phyloP scores from a whole-genome alignment of 2,888 invertebrate species.

The Sphaeridia pumilis region DNA sequence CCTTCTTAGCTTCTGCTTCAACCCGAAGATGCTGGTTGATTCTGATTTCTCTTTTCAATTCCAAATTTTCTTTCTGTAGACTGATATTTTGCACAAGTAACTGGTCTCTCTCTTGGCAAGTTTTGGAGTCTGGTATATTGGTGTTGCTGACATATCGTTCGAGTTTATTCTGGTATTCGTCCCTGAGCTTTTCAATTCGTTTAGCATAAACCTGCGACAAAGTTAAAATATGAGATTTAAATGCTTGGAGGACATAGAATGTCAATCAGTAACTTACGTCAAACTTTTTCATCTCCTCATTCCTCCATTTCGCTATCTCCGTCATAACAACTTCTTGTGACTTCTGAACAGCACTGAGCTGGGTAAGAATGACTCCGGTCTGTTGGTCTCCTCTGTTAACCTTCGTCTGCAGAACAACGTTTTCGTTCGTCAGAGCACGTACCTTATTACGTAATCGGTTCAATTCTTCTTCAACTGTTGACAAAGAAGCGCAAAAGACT shows the following conservation, averaged over 20 bases:
- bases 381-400: constrained; percentile 24
- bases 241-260: neutral
- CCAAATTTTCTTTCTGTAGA: constrained; percentile 7
- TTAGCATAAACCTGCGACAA: constrained; percentile 17
- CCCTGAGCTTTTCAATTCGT: constrained; percentile 19
- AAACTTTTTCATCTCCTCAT: constrained; percentile 20
- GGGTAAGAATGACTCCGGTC: constrained; percentile 20
- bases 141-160: constrained; percentile 14
- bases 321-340: constrained; percentile 19
- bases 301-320: constrained; percentile 22
- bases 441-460: constrained; percentile 18
- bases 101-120: constrained; percentile 1
- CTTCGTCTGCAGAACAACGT: constrained; percentile 17
- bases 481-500: neutral
- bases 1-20: constrained; percentile 1
- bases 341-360: constrained; percentile 22
- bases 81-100: constrained; percentile 9
- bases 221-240: neutral
- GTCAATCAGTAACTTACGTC: constrained; percentile 18
- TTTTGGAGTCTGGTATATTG: neutral
- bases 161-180: constrained; percentile 22
- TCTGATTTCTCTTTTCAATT: constrained; percentile 6
- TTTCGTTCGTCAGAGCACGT: constrained; percentile 22
- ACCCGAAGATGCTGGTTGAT: constrained; percentile 7
- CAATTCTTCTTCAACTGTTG: constrained; percentile 28